Conservation (phyloP, 1,140 invertebrate species). For the Lutraria rhynchaena region DNA sequence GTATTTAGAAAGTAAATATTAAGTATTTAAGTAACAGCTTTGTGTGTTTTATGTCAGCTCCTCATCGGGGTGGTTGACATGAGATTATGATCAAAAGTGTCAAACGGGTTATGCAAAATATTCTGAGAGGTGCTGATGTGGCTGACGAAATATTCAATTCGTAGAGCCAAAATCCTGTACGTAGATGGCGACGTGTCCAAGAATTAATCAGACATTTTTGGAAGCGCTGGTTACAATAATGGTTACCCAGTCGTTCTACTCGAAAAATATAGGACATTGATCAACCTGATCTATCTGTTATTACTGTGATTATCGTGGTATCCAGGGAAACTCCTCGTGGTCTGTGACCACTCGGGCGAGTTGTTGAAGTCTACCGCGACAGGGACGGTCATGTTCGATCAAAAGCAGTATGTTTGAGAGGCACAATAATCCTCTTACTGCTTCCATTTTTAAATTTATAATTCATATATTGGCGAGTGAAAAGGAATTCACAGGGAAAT, state of each 20-base stretch:
- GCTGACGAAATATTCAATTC: conserved; percentile 34
- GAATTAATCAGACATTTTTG: conserved; percentile 49
- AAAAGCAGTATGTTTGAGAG: conserved; percentile 1
- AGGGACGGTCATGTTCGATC: conserved; percentile 42
- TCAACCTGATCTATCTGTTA: background rate
- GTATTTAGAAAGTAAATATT: too few relatives aligned
- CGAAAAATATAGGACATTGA: conserved; percentile 21
- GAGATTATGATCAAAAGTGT: too few relatives aligned
- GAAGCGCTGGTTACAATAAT: conserved; percentile 45
- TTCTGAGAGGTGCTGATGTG: conserved; percentile 10
- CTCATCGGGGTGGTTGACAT: too few relatives aligned
- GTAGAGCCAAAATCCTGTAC: background rate
- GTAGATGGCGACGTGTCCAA: conserved; percentile 36
- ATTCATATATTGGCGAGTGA: too few relatives aligned
- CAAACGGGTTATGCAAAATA: too few relatives aligned
- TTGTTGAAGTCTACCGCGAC: conserved; percentile 6
- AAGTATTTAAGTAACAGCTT: too few relatives aligned
- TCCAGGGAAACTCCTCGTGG: conserved; percentile 4
- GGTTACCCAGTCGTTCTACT: conserved; percentile 1
- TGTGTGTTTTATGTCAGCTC: too few relatives aligned
- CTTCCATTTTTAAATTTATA: too few relatives aligned
- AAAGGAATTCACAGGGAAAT: too few relatives aligned
- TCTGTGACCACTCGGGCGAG: conserved; percentile 38
- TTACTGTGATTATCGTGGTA: conserved; percentile 40
- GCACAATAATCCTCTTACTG: too few relatives aligned